These are phyloP conservation scores for Danio rerio DNA, from an alignment of 2,113 vertebrate genomes.

Conservation along the genomic window GRCz12tu NC_133199.1:3008001-3008500, in stretches of 20 bases:
- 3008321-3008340: background rate
- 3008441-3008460: too few species aligned
- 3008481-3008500: too few species aligned
- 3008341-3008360: too few species aligned
- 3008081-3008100: background rate
- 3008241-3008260: background rate
- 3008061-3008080: slow-evolving; percentile 6
- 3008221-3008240: background rate
- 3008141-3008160: slow-evolving; percentile 4
- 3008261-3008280: background rate
- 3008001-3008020: slow-evolving; percentile 4
- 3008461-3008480: too few species aligned
- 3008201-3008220: background rate
- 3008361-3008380: too few species aligned
- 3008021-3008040: slow-evolving; percentile 5
- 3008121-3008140: slow-evolving; percentile 16
- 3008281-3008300: background rate
- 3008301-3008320: background rate
- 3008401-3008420: too few species aligned
- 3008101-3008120: background rate
- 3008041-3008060: slow-evolving; percentile 43
- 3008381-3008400: too few species aligned
- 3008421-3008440: too few species aligned
- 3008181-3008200: background rate
- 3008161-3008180: background rate